Evolutionary conservation across 2,113 vertebrate species (phyloP).

Genomic region (Stigmatopora argus): DNA sequence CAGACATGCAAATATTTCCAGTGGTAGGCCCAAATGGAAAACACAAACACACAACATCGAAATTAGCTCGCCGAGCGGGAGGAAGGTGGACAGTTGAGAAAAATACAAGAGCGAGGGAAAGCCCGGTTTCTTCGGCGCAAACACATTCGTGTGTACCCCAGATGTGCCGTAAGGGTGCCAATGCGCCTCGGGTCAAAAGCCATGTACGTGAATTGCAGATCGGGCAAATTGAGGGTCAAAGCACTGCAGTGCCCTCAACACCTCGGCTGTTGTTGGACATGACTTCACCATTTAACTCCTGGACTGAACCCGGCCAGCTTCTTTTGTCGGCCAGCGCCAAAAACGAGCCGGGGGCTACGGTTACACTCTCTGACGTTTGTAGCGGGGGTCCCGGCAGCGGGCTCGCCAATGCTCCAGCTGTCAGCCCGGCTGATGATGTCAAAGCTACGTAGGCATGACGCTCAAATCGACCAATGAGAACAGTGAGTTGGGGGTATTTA

Average conservation of each 20-base stretch:
- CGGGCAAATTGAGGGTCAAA: constrained; percentile 19
- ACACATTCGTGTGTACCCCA: constrained; percentile 49
- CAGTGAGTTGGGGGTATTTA: constrained; percentile 6
- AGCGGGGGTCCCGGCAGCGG: constrained; percentile 66
- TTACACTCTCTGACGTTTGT: constrained; percentile 67
- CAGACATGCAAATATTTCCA: constrained; percentile 76
- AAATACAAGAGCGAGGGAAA: constrained; percentile 59
- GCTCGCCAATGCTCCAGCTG: constrained; percentile 44
- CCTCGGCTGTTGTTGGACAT: constrained; percentile 62
- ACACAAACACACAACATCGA: constrained; percentile 72
- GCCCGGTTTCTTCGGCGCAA: constrained; percentile 47
- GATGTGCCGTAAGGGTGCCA: constrained; percentile 51
- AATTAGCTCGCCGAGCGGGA: constrained; percentile 64
- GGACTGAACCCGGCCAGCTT: constrained; percentile 52
- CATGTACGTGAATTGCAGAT: constrained; percentile 9
- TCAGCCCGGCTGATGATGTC: constrained; percentile 42
- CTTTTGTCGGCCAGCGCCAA: constrained; percentile 48
- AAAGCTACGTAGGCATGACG: constrained; percentile 37
- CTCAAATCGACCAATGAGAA: constrained; percentile 30
- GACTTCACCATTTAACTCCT: constrained; percentile 58
- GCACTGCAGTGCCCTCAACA: constrained; percentile 46
- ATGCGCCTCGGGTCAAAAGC: constrained; percentile 35
- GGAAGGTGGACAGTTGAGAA: constrained; percentile 30
- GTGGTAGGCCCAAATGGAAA: constrained; percentile 73
- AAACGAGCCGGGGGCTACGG: constrained; percentile 49